Percentiles rank a stretch among this genome's conserved stretches.
phyloP scores from a whole-genome alignment of 1,140 invertebrate genomes.

The Drosophila takahashii region DNA sequence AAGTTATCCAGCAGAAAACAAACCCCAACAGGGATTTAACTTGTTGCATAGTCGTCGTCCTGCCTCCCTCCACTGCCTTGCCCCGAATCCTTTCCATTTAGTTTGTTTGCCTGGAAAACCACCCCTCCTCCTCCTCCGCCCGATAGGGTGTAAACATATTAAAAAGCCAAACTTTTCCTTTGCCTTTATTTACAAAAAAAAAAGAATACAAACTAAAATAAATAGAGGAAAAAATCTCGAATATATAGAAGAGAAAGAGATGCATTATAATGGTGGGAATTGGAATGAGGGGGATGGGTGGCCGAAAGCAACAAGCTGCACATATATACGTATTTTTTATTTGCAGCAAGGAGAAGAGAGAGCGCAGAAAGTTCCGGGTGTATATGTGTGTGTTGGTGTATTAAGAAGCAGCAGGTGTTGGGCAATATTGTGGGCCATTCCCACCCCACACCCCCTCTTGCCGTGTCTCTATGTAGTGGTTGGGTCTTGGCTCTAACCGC shows the following conservation, averaged over 20 bases:
- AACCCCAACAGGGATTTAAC: conserved; percentile 42
- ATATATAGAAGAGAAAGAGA: conserved; percentile 55
- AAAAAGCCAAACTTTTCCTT: conserved; percentile 59
- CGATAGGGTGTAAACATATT: conserved; percentile 52
- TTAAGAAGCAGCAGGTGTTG: conserved; percentile 76
- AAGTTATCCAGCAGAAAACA: conserved; percentile 31
- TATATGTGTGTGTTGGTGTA: conserved; percentile 43
- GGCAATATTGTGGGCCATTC: conserved; percentile 65
- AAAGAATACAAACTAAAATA: conserved; percentile 27
- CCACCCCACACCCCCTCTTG: conserved; percentile 12
- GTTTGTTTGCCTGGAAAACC: conserved; percentile 35
- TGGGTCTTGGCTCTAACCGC: conserved; percentile 4
- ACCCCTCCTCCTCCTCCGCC: neutral
- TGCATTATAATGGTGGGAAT: conserved; percentile 30
- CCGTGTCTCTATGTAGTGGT: conserved; percentile 45
- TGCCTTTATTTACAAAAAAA: conserved; percentile 54
- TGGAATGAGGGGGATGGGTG: neutral
- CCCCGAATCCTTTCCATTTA: conserved; percentile 10
- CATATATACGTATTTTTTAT: conserved; percentile 15
- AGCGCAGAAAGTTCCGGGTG: conserved; percentile 40
- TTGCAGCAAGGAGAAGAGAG: conserved; percentile 2
- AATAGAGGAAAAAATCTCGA: conserved; percentile 38
- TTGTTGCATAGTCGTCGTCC: conserved; percentile 35
- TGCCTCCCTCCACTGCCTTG: neutral
- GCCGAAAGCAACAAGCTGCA: conserved; percentile 48